These are phyloP conservation scores for Cantharis rufa DNA, from an alignment of 2,888 invertebrate species.

Conservation along the genomic window DNA sequence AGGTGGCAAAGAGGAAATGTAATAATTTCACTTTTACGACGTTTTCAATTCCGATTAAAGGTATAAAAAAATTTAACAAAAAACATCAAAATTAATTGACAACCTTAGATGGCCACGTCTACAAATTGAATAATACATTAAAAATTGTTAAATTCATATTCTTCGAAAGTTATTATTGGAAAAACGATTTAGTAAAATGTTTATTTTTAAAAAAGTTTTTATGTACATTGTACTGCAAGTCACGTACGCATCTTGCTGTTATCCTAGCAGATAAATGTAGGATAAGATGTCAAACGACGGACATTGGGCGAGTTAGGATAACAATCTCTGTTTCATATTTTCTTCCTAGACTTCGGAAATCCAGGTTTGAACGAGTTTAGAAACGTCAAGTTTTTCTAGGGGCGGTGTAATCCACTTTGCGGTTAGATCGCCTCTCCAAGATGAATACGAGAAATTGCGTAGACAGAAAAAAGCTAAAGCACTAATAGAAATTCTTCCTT, in stretches of 20 bases:
- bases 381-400: conserved; percentile 38
- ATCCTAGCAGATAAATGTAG: conserved; percentile 47
- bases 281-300: conserved; percentile 47
- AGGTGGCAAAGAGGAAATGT: conserved; percentile 28
- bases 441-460: conserved; percentile 39
- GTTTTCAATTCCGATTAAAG: conserved; percentile 17
- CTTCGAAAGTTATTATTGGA: neutral
- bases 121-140: neutral
- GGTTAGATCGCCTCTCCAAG: conserved; percentile 34
- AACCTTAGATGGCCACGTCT: neutral
- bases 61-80: neutral
- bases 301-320: conserved; percentile 44
- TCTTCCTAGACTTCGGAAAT: conserved; percentile 36
- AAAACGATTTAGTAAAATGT: neutral
- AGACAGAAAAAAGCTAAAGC: conserved; percentile 34
- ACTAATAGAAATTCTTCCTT: conserved; percentile 40
- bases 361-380: conserved; percentile 34
- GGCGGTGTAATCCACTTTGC: conserved; percentile 34
- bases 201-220: conserved; percentile 9
- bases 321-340: conserved; percentile 48
- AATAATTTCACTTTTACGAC: conserved; percentile 29
- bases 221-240: conserved; percentile 35
- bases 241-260: conserved; percentile 46
- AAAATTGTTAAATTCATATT: neutral
- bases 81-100: neutral